Conservation (phyloP, 2,113 vertebrate species). For the Willisornis vidua region DNA sequence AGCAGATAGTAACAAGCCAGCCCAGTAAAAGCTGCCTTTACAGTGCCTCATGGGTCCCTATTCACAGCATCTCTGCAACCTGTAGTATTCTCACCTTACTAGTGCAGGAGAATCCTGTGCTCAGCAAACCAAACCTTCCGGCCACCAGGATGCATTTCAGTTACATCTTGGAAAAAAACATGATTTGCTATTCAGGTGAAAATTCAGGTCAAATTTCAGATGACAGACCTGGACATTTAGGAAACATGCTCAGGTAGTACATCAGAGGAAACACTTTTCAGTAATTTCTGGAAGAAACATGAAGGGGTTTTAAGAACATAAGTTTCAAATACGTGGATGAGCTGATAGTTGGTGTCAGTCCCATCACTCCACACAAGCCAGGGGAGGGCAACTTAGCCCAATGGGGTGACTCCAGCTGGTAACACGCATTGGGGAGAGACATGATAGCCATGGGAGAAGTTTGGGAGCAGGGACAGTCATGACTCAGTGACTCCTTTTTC, state of each 20-base stretch:
- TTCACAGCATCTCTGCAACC: neutral
- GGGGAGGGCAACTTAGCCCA: neutral
- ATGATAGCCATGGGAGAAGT: rapidly evolving
- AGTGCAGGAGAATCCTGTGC: neutral
- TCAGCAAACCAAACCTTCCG: neutral
- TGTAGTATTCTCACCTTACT: neutral
- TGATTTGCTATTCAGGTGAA: neutral
- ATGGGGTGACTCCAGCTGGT: neutral
- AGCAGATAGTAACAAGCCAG: neutral
- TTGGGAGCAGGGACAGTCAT: rapidly evolving
- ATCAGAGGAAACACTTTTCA: neutral
- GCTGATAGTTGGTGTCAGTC: neutral
- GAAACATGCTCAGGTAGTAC: neutral
- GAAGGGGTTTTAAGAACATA: neutral
- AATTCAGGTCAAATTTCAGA: neutral
- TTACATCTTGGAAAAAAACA: neutral
- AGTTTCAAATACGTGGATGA: neutral
- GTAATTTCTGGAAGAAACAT: neutral
- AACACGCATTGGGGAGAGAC: rapidly evolving
- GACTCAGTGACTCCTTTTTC: neutral
- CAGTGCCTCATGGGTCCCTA: neutral
- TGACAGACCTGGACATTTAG: neutral
- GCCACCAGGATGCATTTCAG: neutral
- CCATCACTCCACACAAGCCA: neutral
- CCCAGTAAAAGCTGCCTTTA: neutral